These are phyloP conservation scores for Cryptocheilus praepositus DNA, from an alignment of 2,888 invertebrate genomes.

Conservation along the genomic window DNA sequence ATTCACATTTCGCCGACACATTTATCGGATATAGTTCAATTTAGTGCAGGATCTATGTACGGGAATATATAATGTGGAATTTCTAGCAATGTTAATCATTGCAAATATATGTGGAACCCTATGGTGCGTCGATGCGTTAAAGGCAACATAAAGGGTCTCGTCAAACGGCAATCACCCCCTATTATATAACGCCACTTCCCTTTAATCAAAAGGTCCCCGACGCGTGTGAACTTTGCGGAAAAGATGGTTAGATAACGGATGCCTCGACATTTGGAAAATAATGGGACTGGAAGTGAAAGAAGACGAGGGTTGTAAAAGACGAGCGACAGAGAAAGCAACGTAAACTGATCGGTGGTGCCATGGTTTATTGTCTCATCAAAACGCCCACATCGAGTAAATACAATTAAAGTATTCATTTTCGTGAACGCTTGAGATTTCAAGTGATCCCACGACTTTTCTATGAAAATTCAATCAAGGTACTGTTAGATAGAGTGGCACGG, in stretches of 20 bases:
- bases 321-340: conserved; percentile 42
- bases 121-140: conserved; percentile 62
- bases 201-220: conserved; percentile 32
- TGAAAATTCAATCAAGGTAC: not conserved
- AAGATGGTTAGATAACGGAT: conserved; percentile 58
- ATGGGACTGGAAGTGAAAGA: too few species aligned
- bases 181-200: conserved; percentile 66
- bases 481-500: too few species aligned
- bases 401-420: conserved; percentile 60
- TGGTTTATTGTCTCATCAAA: conserved; percentile 70
- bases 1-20: too few species aligned
- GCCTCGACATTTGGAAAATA: conserved; percentile 50
- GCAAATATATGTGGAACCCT: conserved; percentile 18
- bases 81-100: too few species aligned
- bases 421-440: conserved; percentile 34
- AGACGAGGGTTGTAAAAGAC: too few species aligned
- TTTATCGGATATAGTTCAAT: too few species aligned
- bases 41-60: too few species aligned
- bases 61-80: too few species aligned
- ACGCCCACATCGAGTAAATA: conserved; percentile 66
- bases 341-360: conserved; percentile 71
- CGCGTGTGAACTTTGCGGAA: conserved; percentile 70
- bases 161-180: conserved; percentile 71
- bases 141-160: conserved; percentile 60
- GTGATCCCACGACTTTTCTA: conserved; percentile 53